These are phyloP conservation scores for Burhinus bistriatus DNA, from an alignment of 2,113 vertebrate species.

Conservation along the genomic window DNA sequence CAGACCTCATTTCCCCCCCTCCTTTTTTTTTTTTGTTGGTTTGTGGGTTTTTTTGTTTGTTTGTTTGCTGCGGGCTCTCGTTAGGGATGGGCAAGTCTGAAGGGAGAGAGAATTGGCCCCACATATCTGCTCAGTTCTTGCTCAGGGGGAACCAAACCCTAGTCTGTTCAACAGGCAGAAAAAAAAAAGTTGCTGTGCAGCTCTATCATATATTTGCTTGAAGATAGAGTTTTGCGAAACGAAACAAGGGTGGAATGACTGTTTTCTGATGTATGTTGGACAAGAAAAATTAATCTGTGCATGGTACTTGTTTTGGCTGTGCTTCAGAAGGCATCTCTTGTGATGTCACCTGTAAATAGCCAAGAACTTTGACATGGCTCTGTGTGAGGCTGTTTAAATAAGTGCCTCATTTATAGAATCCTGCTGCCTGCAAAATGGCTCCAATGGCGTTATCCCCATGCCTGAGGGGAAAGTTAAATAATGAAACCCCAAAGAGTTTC, in stretches of 20 bases:
- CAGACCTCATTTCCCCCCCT: not conserved
- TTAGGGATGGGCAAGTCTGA: not conserved
- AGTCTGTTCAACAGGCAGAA: not conserved
- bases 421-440: conserved; percentile 83
- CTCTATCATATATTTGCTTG: not conserved
- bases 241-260: not conserved
- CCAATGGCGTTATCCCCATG: conserved; percentile 80
- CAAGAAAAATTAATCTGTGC: conserved; percentile 56
- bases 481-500: conserved; percentile 72
- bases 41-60: not conserved
- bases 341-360: conserved; percentile 86
- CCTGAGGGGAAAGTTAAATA: conserved; percentile 71
- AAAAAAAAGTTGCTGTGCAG: not conserved
- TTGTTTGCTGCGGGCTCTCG: not conserved
- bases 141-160: not conserved
- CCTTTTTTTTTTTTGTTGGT: not conserved
- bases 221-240: not conserved
- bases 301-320: conserved; percentile 6
- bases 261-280: conserved; percentile 44
- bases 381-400: conserved; percentile 83
- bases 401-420: conserved; percentile 81
- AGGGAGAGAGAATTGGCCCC: not conserved
- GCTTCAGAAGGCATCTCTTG: conserved; percentile 64
- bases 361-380: conserved; percentile 80
- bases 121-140: not conserved